Evolutionary conservation across 2,888 invertebrate species (phyloP), one percentile per base, ranked within the genome.

Genomic region (Drosophila tripunctata): DNA sequence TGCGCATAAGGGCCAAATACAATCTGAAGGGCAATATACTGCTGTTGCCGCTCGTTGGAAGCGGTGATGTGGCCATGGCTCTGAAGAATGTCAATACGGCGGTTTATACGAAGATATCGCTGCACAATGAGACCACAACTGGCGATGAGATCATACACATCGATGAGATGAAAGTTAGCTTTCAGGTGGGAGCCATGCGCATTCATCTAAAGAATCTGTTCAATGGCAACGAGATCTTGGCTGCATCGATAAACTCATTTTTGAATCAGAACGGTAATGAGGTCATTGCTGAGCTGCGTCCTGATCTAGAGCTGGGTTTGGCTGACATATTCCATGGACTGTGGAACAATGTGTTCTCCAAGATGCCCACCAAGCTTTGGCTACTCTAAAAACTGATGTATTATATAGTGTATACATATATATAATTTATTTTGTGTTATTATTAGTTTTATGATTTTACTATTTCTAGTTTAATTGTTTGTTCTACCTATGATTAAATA

Each of bases 221-320:
- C 85, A 94, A 94, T 82, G 94, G 94, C 43, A 94, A 94, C 78
- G 92, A 93, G 86, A 92, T 94, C 64, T 89, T 94, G 72, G 93
- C 93, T 1, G 91, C 92, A 51, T 93, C 93, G 0, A 92, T 94
- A 10, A 93, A 94, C 70, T 89, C 91, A 2, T 93, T 94, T 78
- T 87, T 94, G 0, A 94, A 94, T 88, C 93, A 93, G 83, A 93
- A 94, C 82, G 92, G 93, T 2, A 90, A 92, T 60, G 93, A 93
- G 72, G 93, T 94, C n/a, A 92, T 94, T n/a, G 87, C 90, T 0
- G 94, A 94, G 81, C 79, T 94, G 43, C 91, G 93, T 51, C 93
- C 93, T 15, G 93, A 93, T 72, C 90, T 94, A 44, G 93, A 93
- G 35, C 90, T 91, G 57, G 93, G 93, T 61, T 87, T 94, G 52